Conservation (phyloP, 2,113 vertebrate genomes). For the zebrafish (Danio rerio) region DNA sequence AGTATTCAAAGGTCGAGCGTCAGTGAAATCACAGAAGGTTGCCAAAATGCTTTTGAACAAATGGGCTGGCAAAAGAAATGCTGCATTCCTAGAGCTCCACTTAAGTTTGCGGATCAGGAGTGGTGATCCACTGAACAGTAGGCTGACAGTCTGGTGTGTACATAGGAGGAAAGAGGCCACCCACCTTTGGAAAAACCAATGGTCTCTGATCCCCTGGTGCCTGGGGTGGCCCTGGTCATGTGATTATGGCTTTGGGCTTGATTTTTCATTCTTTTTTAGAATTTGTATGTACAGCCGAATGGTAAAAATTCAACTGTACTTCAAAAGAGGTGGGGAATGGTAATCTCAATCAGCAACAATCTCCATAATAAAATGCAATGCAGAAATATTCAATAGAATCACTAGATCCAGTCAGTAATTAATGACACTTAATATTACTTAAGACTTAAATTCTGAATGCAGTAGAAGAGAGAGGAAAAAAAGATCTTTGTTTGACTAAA, state of each 20-base stretch:
- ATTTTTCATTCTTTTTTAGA: background rate
- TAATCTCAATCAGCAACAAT: no score
- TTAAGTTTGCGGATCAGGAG: background rate
- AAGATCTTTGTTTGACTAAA: no score
- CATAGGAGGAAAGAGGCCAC: conserved; percentile 9
- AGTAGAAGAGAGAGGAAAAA: no score
- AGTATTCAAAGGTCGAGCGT: conserved; percentile 15
- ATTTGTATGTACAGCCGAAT: background rate
- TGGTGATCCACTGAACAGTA: background rate
- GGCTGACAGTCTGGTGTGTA: background rate
- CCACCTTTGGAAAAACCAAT: background rate
- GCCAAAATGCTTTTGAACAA: conserved; percentile 21
- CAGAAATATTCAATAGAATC: no score
- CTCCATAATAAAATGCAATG: no score
- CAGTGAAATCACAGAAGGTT: conserved; percentile 18
- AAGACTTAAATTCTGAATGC: no score
- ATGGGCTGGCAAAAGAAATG: background rate
- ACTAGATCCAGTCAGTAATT: no score
- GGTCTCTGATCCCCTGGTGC: background rate
- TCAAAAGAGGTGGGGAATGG: no score
- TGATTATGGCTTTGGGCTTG: background rate
- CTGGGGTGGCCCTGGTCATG: conserved; percentile 11
- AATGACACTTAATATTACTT: no score
- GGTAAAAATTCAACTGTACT: background rate
- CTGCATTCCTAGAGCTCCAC: background rate